Percentiles rank a stretch among this genome's conserved stretches.
These are phyloP conservation scores for Neotoxoptera formosana DNA, from an alignment of 1,140 invertebrate genomes.

Conservation along the genomic window DNA sequence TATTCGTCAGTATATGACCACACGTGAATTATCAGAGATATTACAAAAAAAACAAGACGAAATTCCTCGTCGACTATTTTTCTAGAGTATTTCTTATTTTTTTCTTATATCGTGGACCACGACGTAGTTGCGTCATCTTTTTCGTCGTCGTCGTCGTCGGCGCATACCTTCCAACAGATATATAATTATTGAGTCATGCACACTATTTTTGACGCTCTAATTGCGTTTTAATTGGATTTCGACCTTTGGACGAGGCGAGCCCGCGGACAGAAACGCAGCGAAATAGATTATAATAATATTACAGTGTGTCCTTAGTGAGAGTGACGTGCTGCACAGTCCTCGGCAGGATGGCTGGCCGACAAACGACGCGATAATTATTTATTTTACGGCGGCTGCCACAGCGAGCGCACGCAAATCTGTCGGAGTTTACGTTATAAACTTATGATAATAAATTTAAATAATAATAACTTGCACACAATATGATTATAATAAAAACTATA, in stretches of 20 bases:
- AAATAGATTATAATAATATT: not conserved
- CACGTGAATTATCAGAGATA: too few relatives aligned
- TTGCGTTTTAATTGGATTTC: slow-evolving; percentile 5
- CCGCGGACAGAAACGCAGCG: not conserved
- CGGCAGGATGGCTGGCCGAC: not conserved
- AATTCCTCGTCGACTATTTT: not conserved
- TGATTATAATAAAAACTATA: not conserved
- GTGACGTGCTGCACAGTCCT: not conserved
- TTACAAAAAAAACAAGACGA: not conserved
- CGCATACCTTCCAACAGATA: not conserved
- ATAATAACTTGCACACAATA: not conserved
- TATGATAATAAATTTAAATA: not conserved
- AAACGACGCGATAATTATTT: not conserved
- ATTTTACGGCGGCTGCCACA: not conserved
- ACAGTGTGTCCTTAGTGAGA: not conserved
- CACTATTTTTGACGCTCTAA: not conserved
- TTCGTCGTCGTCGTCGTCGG: not conserved
- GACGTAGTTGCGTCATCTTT: too few relatives aligned
- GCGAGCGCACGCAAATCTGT: not conserved
- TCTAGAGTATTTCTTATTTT: not conserved
- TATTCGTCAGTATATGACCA: not conserved
- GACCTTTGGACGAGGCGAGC: not conserved
- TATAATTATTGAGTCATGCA: not conserved
- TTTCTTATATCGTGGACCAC: not conserved
- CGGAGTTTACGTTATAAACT: not conserved